A percentile compares a stretch with the other conserved stretches of the same genome.
These are phyloP conservation scores for Apus apus DNA, from an alignment of 2,113 vertebrate genomes.

Conservation along the genomic window DNA sequence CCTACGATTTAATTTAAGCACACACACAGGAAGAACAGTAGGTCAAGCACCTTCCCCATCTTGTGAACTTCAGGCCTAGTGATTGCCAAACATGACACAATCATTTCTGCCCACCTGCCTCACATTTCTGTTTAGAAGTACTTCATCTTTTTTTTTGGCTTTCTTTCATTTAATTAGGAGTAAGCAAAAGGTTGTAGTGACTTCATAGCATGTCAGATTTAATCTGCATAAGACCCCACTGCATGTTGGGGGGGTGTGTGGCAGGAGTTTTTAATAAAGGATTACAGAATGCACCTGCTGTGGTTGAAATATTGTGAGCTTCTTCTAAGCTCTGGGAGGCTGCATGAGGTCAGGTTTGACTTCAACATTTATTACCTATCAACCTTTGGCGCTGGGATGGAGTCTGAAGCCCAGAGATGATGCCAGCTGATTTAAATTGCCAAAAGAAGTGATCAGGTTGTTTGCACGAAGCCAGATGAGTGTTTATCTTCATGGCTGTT, in stretches of 20 bases:
- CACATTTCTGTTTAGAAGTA: conserved; percentile 3
- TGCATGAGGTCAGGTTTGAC: conserved; percentile 48
- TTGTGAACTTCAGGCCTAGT: background rate
- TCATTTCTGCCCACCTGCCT: conserved; percentile 13
- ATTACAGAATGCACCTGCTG: conserved; percentile 70
- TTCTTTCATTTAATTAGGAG: conserved; percentile 69
- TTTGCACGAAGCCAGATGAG: conserved; percentile 47
- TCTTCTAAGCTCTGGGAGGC: conserved; percentile 44
- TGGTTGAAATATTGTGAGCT: conserved; percentile 50
- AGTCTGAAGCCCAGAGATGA: conserved; percentile 23
- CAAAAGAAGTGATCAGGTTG: conserved; percentile 38
- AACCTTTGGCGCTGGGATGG: background rate
- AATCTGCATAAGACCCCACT: conserved; percentile 64
- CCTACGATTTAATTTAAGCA: conserved; percentile 61
- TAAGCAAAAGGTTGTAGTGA: conserved; percentile 42
- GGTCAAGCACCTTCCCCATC: conserved; percentile 44
- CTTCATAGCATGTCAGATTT: conserved; percentile 63
- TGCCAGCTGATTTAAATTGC: conserved; percentile 57
- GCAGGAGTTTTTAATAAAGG: conserved; percentile 74
- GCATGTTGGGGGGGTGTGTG: conserved; percentile 3
- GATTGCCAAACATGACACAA: background rate
- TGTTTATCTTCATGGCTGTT: conserved; percentile 68
- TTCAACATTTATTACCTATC: conserved; percentile 63
- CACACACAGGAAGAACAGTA: conserved; percentile 30
- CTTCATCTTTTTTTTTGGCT: background rate